Base-by-base conservation (phyloP, 64 coral and sea anemone species). In the Montipora efflorescens region DNA sequence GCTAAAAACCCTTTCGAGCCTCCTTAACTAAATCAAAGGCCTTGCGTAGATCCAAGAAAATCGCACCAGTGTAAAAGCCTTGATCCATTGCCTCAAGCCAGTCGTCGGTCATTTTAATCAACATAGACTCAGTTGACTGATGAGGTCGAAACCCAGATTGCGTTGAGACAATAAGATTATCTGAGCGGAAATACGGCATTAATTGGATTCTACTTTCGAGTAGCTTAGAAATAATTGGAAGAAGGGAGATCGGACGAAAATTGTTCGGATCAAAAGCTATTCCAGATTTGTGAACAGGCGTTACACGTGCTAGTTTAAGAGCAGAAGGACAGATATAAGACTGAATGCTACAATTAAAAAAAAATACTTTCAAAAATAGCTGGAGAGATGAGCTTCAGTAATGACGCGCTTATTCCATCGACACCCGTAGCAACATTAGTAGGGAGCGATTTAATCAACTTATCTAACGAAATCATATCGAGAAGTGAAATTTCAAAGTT, bases 291-390 rank as follows among this genome's bases (percentile, higher is more conserved):
- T 92, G 44, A 79, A 93, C 49, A 20, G 82, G 59, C 21, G 91
- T 93, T 19, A 93, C 83, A n/a, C 57, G 75, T 67, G 83, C 47
- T 67, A 79, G 77, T 57, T 87, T 88, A 6, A 79, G 83, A 22
- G 72, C 47, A 68, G 74, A 5, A 11, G 91, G 82, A 45, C 81
- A 87, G 48, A 59, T 43, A 47, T 83, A 0, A 67, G 81, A 87
- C 64, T 87, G 16, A 20, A 93, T 76, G 21, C 73, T 77, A 76
- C 72, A 77, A 74, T 89, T 89, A 13, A 89, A 2, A 84, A 84
- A 84, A 1, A 14, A 84, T 25, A 77, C 75, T 77, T 46, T 77
- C 28, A 36, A 77, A 9, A 77, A 55, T 55, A 55, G 52, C 4
- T 10, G 52, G 52, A 55, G 52, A 55, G 52, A 55, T 55, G 52